Evolutionary conservation across 1,140 invertebrate species (phyloP).

Genomic region (Aricia agestis): DNA sequence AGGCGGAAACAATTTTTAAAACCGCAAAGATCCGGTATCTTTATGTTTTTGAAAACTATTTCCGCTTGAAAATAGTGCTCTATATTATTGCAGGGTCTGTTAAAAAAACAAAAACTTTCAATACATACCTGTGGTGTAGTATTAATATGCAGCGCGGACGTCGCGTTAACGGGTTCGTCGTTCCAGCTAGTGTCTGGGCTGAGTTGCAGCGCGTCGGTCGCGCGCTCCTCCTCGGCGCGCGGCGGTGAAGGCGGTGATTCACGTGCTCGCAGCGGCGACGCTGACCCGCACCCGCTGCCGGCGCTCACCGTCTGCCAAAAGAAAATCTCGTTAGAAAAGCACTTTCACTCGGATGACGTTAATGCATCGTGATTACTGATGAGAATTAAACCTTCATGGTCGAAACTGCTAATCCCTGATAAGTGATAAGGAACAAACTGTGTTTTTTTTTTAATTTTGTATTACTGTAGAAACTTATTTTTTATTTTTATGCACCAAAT

Average conservation of each 20-base stretch:
- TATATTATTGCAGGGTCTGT: too few relatives aligned
- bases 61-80: too few relatives aligned
- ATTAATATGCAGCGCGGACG: conserved; percentile 61
- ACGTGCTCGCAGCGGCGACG: conserved; percentile 37
- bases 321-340: neutral
- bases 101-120: neutral
- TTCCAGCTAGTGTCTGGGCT: conserved; percentile 61
- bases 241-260: conserved; percentile 27
- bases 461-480: too few relatives aligned
- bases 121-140: conserved; percentile 59
- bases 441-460: too few relatives aligned
- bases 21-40: too few relatives aligned
- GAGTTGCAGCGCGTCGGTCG: conserved; percentile 37
- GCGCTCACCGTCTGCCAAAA: neutral
- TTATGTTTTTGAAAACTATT: too few relatives aligned
- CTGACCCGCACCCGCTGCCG: conserved; percentile 25
- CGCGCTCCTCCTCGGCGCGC: neutral
- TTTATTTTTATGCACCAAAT: too few relatives aligned
- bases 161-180: conserved; percentile 48
- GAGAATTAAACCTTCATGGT: too few relatives aligned
- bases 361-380: too few relatives aligned
- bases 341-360: neutral
- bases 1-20: too few relatives aligned
- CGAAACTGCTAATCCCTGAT: too few relatives aligned
- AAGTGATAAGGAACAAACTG: too few relatives aligned